Evolutionary conservation across 2,888 invertebrate genomes (phyloP).

Genomic region (Andrena haemorrhoa): DNA sequence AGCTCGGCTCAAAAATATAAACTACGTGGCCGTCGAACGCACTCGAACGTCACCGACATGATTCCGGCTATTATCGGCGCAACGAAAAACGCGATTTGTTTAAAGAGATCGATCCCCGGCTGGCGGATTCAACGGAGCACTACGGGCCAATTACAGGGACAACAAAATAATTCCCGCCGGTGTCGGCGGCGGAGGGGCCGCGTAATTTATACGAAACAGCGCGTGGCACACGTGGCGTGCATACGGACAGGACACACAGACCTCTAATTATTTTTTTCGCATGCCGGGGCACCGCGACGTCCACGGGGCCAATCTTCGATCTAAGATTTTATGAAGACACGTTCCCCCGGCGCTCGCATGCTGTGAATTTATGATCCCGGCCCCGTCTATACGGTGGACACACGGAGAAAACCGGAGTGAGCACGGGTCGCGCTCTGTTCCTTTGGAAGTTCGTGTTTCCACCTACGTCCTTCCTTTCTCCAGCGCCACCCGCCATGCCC

Average conservation of each 20-base stretch:
- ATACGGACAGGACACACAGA: slow-evolving; percentile 32
- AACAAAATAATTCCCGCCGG: slow-evolving; percentile 16
- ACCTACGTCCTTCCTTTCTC: slow-evolving; percentile 65
- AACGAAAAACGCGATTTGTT: background rate
- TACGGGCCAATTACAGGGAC: slow-evolving; percentile 43
- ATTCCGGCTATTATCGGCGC: background rate
- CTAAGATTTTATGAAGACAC: slow-evolving; percentile 75
- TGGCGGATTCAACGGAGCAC: slow-evolving; percentile 32
- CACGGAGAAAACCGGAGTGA: slow-evolving; percentile 39
- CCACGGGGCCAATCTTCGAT: slow-evolving; percentile 70
- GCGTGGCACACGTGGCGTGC: slow-evolving; percentile 28
- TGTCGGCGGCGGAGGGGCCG: slow-evolving; percentile 19
- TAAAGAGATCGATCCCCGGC: slow-evolving; percentile 3
- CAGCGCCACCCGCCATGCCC: slow-evolving; percentile 50
- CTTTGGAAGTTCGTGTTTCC: slow-evolving; percentile 73
- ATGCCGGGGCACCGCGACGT: slow-evolving; percentile 44
- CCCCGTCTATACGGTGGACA: slow-evolving; percentile 63
- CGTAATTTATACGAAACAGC: slow-evolving; percentile 60
- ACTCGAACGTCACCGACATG: background rate
- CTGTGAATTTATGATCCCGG: slow-evolving; percentile 76
- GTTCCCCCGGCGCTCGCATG: slow-evolving; percentile 70
- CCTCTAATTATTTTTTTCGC: slow-evolving; percentile 71
- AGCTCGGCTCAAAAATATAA: background rate
- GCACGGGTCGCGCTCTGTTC: slow-evolving; percentile 29
- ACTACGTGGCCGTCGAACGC: slow-evolving; percentile 2